Evolutionary conservation across 2,113 vertebrate genomes (phyloP).

Genomic region (Corvus cornix): DNA sequence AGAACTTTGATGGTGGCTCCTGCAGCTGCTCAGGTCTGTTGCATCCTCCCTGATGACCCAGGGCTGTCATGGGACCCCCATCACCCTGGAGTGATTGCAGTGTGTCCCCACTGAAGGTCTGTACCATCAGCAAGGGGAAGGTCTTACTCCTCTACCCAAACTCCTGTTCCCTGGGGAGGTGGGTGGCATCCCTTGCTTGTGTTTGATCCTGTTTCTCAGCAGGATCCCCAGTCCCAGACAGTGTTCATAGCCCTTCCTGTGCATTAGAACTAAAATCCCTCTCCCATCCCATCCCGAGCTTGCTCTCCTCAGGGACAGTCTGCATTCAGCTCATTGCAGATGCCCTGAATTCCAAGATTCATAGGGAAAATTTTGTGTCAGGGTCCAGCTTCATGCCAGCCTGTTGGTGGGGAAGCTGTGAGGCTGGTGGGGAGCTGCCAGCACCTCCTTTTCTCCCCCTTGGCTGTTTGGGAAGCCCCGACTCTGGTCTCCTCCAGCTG

Average conservation of each 20-base stretch:
- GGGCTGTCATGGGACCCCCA: not conserved
- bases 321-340: constrained; percentile 24
- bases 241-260: not conserved
- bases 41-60: not conserved
- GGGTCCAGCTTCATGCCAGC: not conserved
- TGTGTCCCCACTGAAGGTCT: not conserved
- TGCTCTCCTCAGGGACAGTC: constrained; percentile 37
- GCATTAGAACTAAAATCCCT: constrained; percentile 32
- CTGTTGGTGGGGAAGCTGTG: not conserved
- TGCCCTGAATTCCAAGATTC: not conserved
- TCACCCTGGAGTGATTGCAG: fast-evolving
- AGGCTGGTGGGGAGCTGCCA: not conserved
- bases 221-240: not conserved
- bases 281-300: constrained; percentile 19
- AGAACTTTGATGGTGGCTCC: not conserved
- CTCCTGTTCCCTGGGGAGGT: not conserved
- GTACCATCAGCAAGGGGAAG: not conserved
- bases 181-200: not conserved
- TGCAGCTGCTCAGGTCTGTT: not conserved
- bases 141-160: not conserved
- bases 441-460: not conserved
- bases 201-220: not conserved
- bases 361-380: not conserved
- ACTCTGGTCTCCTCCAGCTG: not conserved
- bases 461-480: not conserved